Conservation (phyloP, 2,888 invertebrate species). For the Papilio elwesi region DNA sequence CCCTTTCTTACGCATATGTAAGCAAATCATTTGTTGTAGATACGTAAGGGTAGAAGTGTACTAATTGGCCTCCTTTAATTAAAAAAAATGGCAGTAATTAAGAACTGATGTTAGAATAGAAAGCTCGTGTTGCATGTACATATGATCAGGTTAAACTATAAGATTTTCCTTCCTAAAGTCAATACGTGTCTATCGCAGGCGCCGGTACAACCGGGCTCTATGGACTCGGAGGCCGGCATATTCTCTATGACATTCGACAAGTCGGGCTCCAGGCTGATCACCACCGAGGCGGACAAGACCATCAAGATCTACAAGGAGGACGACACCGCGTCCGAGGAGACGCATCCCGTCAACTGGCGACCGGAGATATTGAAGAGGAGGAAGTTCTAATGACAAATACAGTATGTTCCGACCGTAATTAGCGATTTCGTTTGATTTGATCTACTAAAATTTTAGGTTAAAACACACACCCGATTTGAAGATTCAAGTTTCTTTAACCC, state of each 20-base stretch:
- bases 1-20: too few species aligned
- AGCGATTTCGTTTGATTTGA: neutral
- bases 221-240: conserved; percentile 99
- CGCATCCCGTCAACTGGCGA: conserved; percentile 98
- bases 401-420: conserved; percentile 33
- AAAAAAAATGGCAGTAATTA: too few species aligned
- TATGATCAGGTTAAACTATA: too few species aligned
- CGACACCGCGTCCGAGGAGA: conserved; percentile 97
- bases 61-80: too few species aligned
- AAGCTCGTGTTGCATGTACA: too few species aligned
- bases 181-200: conserved; percentile 81
- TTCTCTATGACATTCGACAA: conserved; percentile 98
- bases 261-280: conserved; percentile 96
- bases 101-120: too few species aligned
- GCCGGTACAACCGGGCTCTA: conserved; percentile 98
- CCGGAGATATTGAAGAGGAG: conserved; percentile 97
- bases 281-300: conserved; percentile 99
- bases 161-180: too few species aligned
- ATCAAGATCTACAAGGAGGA: conserved; percentile 99
- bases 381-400: conserved; percentile 86
- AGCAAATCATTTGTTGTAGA: too few species aligned
- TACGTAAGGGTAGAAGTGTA: too few species aligned
- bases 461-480: too few species aligned
- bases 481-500: too few species aligned
- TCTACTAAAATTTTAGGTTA: too few species aligned